phyloP scores from a whole-genome alignment of 2,888 invertebrate species.

The Melieria crassipennis region DNA sequence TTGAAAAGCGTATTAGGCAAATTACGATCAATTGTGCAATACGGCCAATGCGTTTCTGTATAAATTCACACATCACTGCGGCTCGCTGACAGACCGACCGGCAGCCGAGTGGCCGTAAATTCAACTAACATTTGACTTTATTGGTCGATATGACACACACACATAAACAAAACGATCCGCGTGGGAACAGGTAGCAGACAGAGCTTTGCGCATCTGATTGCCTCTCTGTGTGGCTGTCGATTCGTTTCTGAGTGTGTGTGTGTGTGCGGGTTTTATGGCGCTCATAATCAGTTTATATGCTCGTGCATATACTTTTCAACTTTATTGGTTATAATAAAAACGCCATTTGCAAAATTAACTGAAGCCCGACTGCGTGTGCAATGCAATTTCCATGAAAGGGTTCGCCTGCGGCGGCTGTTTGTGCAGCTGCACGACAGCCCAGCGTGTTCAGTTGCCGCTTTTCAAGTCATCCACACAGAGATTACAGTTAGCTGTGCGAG shows the following conservation, averaged over 20 bases:
- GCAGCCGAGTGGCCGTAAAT: neutral
- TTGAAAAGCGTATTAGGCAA: too few species aligned
- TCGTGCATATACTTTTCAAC: neutral
- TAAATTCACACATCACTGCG: too few species aligned
- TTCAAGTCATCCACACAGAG: too few species aligned
- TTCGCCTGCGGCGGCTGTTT: neutral
- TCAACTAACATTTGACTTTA: constrained; percentile 8
- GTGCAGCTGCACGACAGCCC: too few species aligned
- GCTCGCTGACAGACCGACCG: too few species aligned
- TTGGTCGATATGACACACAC: neutral
- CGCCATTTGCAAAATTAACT: constrained; percentile 9
- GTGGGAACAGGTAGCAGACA: neutral
- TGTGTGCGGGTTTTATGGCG: neutral
- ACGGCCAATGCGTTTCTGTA: too few species aligned
- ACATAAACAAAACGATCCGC: neutral
- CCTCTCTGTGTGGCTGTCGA: neutral
- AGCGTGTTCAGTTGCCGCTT: too few species aligned
- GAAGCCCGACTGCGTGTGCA: neutral
- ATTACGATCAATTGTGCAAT: too few species aligned
- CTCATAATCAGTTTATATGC: neutral
- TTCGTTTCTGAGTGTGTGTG: neutral
- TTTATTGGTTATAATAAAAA: constrained; percentile 21
- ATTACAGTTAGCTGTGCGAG: too few species aligned
- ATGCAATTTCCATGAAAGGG: constrained; percentile 24
- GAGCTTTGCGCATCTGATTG: neutral